phyloP scores from a whole-genome alignment of 2,888 invertebrate genomes.

The Polydrusus tereticollis region DNA sequence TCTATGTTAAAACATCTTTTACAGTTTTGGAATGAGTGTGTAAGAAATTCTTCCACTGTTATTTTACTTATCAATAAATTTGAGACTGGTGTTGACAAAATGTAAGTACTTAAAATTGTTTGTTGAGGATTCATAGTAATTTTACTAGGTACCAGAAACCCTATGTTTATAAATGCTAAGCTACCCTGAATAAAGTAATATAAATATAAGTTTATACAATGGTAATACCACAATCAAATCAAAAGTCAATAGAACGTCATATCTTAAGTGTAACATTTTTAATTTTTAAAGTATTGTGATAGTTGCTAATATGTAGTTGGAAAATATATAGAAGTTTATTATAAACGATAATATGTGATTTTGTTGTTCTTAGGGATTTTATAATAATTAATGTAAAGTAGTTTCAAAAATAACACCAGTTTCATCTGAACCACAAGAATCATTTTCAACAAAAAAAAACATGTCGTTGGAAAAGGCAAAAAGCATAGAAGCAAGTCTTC shows the following conservation, averaged over 20 bases:
- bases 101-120: neutral
- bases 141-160: neutral
- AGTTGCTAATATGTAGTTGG: neutral
- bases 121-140: no score
- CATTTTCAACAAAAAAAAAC: neutral
- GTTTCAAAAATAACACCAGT: neutral
- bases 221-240: slow-evolving; percentile 12
- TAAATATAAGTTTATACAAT: slow-evolving; percentile 4
- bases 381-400: neutral
- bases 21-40: no score
- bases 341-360: neutral
- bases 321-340: neutral
- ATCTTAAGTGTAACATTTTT: slow-evolving; percentile 15
- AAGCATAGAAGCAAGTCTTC: slow-evolving; percentile 60
- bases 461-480: slow-evolving; percentile 64
- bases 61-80: no score
- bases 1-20: no score
- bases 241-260: slow-evolving; percentile 27
- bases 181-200: neutral
- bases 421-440: neutral
- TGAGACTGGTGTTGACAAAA: no score
- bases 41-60: no score
- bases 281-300: neutral
- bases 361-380: neutral
- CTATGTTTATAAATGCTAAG: neutral